Conservation (phyloP, 2,797 vertebrate genomes). For the Sebastes elongatus region DNA sequence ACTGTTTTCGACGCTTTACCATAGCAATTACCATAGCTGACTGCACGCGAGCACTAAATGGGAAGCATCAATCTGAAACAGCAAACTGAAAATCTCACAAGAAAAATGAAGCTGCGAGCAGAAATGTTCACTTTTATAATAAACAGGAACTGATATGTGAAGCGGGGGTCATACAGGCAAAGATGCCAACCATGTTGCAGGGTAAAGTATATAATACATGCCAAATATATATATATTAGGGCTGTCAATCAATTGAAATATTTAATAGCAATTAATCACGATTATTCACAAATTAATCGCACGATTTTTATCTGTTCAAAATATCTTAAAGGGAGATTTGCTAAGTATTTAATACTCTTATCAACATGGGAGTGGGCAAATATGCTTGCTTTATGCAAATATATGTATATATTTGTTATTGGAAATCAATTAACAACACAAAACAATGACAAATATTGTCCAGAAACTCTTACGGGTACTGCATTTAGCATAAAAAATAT, state of each 20-base stretch:
- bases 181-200: not conserved
- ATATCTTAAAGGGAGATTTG: no score
- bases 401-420: no score
- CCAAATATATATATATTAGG: not conserved
- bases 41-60: not conserved
- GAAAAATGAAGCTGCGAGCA: slow-evolving; percentile 10
- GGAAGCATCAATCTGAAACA: slow-evolving; percentile 15
- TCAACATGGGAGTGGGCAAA: no score
- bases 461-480: rapidly evolving
- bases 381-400: no score
- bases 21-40: slow-evolving; percentile 20
- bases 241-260: no score
- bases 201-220: not conserved
- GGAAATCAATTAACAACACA: no score
- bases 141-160: not conserved
- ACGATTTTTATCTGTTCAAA: no score
- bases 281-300: no score
- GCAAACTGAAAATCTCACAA: not conserved
- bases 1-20: slow-evolving; percentile 1
- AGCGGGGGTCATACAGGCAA: not conserved
- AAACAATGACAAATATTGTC: no score
- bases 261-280: no score
- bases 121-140: not conserved
- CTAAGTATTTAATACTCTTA: no score
- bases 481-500: no score